These are phyloP conservation scores for Gonioctena quinquepunctata DNA, from an alignment of 1,140 invertebrate species.

Conservation along the genomic window DNA sequence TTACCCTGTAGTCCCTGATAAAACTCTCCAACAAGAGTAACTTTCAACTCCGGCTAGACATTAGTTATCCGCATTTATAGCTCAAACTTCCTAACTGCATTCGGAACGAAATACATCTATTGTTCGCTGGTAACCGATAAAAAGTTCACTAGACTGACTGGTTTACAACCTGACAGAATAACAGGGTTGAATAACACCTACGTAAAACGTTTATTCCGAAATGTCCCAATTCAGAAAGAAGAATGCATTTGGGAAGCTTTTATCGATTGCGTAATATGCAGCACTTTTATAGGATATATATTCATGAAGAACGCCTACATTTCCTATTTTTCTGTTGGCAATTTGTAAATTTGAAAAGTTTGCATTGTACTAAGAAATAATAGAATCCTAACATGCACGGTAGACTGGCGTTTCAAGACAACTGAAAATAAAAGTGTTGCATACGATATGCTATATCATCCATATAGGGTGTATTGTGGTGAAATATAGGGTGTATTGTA, in stretches of 20 bases:
- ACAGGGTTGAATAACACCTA: constrained; percentile 21
- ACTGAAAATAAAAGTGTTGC: no score
- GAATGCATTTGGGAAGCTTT: neutral
- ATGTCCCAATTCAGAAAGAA: neutral
- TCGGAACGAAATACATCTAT: constrained; percentile 14
- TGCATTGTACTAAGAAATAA: no score
- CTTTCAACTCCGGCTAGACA: neutral
- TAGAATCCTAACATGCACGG: no score
- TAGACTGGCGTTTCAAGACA: no score
- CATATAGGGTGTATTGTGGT: no score
- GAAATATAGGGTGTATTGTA: no score
- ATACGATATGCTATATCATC: no score
- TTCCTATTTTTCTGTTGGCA: no score
- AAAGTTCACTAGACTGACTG: constrained; percentile 15
- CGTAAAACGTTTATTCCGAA: neutral
- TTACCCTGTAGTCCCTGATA: neutral
- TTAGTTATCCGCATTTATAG: constrained; percentile 15
- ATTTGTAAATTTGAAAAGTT: no score
- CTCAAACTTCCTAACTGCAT: constrained; percentile 5
- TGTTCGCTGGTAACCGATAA: constrained; percentile 12
- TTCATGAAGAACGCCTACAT: no score
- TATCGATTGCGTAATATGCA: no score
- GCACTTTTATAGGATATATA: no score
- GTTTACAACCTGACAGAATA: constrained; percentile 13
- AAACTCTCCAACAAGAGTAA: constrained; percentile 8